Evolutionary conservation across 2,113 vertebrate genomes (phyloP), one percentile per base, ranked within the genome.

Genomic region (Blennius ocellaris): DNA sequence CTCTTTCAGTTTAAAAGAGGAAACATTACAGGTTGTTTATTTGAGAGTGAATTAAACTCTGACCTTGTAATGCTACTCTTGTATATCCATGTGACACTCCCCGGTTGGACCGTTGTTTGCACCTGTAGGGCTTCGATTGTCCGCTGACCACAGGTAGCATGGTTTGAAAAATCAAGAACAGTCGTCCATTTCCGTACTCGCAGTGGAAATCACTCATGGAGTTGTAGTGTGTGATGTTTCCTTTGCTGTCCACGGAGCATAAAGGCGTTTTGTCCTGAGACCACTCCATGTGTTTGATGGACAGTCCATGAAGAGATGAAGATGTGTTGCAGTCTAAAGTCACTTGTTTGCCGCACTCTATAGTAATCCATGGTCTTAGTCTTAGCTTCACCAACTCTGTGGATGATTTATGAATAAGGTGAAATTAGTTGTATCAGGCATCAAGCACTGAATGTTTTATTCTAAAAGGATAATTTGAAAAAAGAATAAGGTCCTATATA

Each of bases 31-130:
- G 43, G 6, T 67, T 37, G 5, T 0, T 0, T 11, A 11, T 40
- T 12, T 9, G 47, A 21, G 11, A 68, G n/a, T 7, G 45, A 39
- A 5, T n/a, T 64, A 9, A 45, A 77, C 48, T 73, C 89, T 91
- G 54, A 92, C 91, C 91, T 86, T 83, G 49, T 11, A 90, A 16
- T 10, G 80, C 48, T 76, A 91, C 58, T 0, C 0, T 45, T 39
- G 85, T 88, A 0, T 41, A 7, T 1, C 0, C 0, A 8, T 53
- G 0, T 0, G 0, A 0, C 1, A 15, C 7, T 17, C 88, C 90
- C 3, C 2, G n/a, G 74, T 75, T 81, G 49, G 90, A 91, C 12
- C 5, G 73, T 1, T 90, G 63, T 54, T 92, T 91, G 74, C 91
- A 92, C 7, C 3, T 54, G 78, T 82, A 92, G 8, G 0, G 4